These are phyloP conservation scores for Climacteris rufus DNA, from an alignment of 2,113 vertebrate genomes.

Conservation along the genomic window DNA sequence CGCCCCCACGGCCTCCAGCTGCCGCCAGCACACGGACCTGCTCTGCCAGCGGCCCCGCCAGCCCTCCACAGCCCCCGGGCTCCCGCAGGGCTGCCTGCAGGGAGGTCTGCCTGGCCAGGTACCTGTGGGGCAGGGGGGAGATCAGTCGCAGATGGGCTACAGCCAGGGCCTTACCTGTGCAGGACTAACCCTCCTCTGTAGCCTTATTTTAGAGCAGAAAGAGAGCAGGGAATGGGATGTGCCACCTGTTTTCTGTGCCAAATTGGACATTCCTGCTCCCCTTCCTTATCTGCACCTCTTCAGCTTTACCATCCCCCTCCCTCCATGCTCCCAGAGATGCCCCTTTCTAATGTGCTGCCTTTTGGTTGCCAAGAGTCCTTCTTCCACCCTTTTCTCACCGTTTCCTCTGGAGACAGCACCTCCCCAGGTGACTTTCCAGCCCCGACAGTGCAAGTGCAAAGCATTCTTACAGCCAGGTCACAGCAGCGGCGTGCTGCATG, in stretches of 20 bases:
- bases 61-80: conserved; percentile 61
- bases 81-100: conserved; percentile 63
- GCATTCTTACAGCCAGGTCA: conserved; percentile 15
- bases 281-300: neutral
- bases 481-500: fast-evolving
- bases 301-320: neutral
- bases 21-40: conserved; percentile 73
- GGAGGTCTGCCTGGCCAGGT: conserved; percentile 75
- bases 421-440: neutral
- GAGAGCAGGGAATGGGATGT: neutral
- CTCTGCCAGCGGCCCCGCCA: conserved; percentile 72
- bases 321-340: neutral
- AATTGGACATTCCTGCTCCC: neutral
- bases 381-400: neutral
- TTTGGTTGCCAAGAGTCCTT: neutral
- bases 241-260: neutral
- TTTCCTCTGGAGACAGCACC: neutral
- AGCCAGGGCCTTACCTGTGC: neutral
- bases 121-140: conserved; percentile 50
- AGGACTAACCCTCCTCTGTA: neutral
- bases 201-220: neutral
- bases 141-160: neutral
- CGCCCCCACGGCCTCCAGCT: conserved; percentile 77
- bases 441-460: neutral
- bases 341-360: neutral